Conservation (phyloP, 2,797 vertebrate genomes). For the Margarornis squamiger region DNA sequence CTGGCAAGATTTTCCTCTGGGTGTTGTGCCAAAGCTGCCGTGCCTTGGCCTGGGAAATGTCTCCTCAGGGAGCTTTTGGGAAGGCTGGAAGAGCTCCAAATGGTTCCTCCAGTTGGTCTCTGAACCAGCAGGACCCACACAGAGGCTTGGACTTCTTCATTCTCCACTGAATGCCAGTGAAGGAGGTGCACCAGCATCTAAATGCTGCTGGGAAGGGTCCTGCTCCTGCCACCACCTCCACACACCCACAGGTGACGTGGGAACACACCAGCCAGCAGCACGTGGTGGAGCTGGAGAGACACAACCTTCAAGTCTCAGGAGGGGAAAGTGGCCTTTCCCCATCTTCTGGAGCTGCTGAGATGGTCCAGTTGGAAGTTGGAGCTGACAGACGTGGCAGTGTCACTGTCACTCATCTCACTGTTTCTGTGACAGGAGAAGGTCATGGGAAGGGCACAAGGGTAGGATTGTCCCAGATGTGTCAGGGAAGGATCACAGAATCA, state of each 20-base stretch:
- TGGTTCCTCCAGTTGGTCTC: too few relatives aligned
- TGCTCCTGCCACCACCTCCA: not conserved
- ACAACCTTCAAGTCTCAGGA: not conserved
- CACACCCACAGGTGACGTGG: rapidly evolving
- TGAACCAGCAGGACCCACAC: not conserved
- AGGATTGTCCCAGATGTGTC: not conserved
- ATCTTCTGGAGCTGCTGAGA: not conserved
- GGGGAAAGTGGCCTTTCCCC: not conserved
- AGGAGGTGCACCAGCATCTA: not conserved
- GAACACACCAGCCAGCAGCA: not conserved
- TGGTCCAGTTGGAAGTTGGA: not conserved
- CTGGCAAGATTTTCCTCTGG: not conserved
- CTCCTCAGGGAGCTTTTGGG: not conserved
- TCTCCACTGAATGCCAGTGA: not conserved
- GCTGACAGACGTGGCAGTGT: not conserved
- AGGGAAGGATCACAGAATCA: not conserved
- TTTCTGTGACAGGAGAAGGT: not conserved
- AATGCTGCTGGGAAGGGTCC: not conserved
- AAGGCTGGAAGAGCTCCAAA: not conserved
- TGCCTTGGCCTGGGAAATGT: not conserved
- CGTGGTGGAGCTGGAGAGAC: not conserved
- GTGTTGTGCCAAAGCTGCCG: not conserved
- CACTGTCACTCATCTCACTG: not conserved
- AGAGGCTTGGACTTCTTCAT: not conserved
- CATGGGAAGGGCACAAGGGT: not conserved